Evolutionary conservation across 2,113 vertebrate species (phyloP), one percentile per base, ranked within the genome.

Genomic region (Cinclus mexicanus): DNA sequence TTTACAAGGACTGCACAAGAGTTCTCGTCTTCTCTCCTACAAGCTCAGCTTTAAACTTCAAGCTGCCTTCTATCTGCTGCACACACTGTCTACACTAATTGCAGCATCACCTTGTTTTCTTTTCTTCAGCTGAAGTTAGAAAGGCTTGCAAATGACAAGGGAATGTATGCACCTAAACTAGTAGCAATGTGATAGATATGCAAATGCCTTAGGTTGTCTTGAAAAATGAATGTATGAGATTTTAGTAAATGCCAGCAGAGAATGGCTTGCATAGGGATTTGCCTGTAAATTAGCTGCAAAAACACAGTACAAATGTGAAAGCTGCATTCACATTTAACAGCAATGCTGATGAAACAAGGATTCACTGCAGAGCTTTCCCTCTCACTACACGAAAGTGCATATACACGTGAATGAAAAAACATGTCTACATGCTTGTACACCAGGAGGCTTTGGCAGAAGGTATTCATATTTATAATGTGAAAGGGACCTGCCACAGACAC

Each of bases 31-130:
- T 70, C 68, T 59, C 64, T 91, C 39, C 72, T 64, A 90, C 39
- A 81, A 81, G 35, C 44, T 86, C 59, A 92, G 50, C 74, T 83
- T 70, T 71, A 82, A 91, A 90, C 39, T 74, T 76, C 60, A 88
- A 80, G 59, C 55, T 83, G 59, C 68, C 55, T 88, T 68, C 59
- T 74, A 42, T 86, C 64, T 63, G 33, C 72, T 65, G 56, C 78
- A 69, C 31, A 76, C 55, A 63, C 15, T 65, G 61, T 41, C 47
- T 85, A 80, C 59, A 67, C 44, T 68, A 69, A 75, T 35, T 47
- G 91, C 14, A 52, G 68, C 23, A 8, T 41, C 49, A 77, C 20
- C 64, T 72, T 86, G 13, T 69, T 80, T 91, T 76, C 46, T 90
- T 41, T 59, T 39, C 64, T 29, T 44, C 17, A 77, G 57, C 4